phyloP scores from a whole-genome alignment of 2,113 vertebrate species.

The Coturnix japonica region DNA sequence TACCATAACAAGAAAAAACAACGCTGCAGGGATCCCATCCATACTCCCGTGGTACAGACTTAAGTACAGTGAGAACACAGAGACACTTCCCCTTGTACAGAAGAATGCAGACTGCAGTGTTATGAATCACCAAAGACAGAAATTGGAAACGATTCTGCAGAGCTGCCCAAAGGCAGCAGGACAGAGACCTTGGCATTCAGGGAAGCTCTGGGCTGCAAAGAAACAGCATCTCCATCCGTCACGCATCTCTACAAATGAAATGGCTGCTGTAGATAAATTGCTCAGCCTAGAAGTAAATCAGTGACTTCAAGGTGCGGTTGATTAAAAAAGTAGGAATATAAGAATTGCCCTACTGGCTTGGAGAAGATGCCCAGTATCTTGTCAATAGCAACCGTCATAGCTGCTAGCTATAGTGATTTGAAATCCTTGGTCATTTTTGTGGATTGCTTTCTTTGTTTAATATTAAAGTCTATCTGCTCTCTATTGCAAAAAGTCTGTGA shows the following conservation, averaged over 20 bases:
- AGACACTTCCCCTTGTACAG: neutral
- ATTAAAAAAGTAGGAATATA: slow-evolving; percentile 43
- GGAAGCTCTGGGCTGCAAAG: slow-evolving; percentile 28
- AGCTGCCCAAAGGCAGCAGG: slow-evolving; percentile 37
- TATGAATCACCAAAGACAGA: slow-evolving; percentile 9
- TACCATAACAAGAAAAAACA: neutral
- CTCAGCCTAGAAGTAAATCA: slow-evolving; percentile 43
- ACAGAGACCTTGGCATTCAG: slow-evolving; percentile 34
- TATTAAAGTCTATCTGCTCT: neutral
- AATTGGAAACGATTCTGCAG: neutral
- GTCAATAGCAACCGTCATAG: neutral
- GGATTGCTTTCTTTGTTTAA: neutral
- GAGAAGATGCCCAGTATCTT: neutral
- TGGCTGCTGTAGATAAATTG: slow-evolving; percentile 49
- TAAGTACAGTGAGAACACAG: neutral
- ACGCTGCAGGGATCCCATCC: neutral
- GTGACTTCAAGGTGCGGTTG: neutral
- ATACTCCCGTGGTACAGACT: neutral
- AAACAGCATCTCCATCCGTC: slow-evolving; percentile 56
- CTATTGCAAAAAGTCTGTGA: neutral
- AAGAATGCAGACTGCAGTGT: neutral
- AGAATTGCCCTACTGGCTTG: neutral
- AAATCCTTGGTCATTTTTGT: neutral
- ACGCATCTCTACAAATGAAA: slow-evolving; percentile 44
- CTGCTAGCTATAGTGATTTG: neutral